phyloP scores from a whole-genome alignment of 2,888 invertebrate species.

The Celastrina argiolus region DNA sequence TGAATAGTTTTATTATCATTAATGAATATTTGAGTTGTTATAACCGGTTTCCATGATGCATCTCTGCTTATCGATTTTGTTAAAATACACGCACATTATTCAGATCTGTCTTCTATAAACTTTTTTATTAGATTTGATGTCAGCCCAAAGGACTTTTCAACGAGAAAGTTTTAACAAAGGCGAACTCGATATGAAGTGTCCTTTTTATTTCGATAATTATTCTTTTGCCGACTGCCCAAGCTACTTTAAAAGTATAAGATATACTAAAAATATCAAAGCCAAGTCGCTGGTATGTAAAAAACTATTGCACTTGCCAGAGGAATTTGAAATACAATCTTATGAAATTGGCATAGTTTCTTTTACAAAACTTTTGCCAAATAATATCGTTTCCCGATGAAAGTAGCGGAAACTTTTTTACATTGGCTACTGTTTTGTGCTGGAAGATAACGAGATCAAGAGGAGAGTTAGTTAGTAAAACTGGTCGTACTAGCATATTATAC shows the following conservation, averaged over 20 bases:
- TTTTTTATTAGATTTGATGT: conserved; percentile 1
- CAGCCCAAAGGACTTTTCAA: not conserved
- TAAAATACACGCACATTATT: not conserved
- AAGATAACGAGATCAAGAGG: not conserved
- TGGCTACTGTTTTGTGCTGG: not conserved
- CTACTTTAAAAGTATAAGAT: not conserved
- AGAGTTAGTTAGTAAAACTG: not conserved
- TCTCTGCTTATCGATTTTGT: not conserved
- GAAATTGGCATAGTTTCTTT: conserved; percentile 16
- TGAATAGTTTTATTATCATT: no score
- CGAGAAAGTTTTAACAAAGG: conserved; percentile 8
- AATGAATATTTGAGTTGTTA: no score
- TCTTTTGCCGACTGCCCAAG: not conserved
- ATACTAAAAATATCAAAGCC: not conserved
- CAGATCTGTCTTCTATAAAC: not conserved
- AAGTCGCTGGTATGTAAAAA: not conserved
- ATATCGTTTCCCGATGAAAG: not conserved
- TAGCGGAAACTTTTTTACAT: not conserved
- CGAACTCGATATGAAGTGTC: conserved; percentile 2
- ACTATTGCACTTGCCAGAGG: not conserved
- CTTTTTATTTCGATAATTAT: not conserved
- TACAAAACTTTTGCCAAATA: conserved; percentile 2
- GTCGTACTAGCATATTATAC: not conserved
- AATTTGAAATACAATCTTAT: not conserved
- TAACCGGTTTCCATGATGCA: no score